Percentiles rank a stretch among this genome's conserved stretches.
Conservation (phyloP, 92 coral and sea anemone genomes). For the Pocillopora meandrina region DNA sequence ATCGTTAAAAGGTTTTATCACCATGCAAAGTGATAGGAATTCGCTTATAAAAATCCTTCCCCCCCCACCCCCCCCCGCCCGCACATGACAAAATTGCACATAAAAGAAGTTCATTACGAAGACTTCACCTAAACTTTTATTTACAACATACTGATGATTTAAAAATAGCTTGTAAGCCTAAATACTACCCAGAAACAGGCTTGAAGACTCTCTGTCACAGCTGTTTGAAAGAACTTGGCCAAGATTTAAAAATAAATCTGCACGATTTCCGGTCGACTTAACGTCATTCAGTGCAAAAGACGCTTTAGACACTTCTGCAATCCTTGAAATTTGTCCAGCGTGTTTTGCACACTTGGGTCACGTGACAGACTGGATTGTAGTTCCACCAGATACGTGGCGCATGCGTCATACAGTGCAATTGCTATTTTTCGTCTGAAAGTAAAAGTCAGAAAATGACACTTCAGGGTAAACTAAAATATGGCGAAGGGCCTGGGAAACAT, state of each 20-base stretch:
- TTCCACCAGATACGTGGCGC: constrained; percentile 95
- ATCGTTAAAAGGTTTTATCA: too few relatives aligned
- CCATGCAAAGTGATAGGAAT: too few relatives aligned
- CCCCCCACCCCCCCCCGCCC: not conserved
- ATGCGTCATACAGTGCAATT: constrained; percentile 95
- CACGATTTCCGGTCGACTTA: not conserved
- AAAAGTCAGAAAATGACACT: not conserved
- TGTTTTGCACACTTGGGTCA: constrained; percentile 84
- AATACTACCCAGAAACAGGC: too few relatives aligned
- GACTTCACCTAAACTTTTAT: constrained; percentile 9
- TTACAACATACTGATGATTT: constrained; percentile 18
- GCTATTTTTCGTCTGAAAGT: constrained; percentile 86
- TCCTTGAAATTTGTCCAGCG: constrained; percentile 86
- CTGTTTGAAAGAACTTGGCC: too few relatives aligned
- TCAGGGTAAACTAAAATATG: not conserved
- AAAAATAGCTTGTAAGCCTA: not conserved
- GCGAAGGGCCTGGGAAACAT: too few relatives aligned
- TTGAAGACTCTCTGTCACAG: too few relatives aligned
- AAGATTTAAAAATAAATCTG: too few relatives aligned
- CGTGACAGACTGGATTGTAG: constrained; percentile 94
- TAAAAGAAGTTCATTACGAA: not conserved
- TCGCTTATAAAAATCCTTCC: too few relatives aligned
- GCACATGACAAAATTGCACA: not conserved
- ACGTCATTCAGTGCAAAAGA: constrained; percentile 36
- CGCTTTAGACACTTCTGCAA: constrained; percentile 92